These are phyloP conservation scores for Sceliomorpha sp. DNA, from an alignment of 2,888 invertebrate species.

Conservation along the genomic window DNA sequence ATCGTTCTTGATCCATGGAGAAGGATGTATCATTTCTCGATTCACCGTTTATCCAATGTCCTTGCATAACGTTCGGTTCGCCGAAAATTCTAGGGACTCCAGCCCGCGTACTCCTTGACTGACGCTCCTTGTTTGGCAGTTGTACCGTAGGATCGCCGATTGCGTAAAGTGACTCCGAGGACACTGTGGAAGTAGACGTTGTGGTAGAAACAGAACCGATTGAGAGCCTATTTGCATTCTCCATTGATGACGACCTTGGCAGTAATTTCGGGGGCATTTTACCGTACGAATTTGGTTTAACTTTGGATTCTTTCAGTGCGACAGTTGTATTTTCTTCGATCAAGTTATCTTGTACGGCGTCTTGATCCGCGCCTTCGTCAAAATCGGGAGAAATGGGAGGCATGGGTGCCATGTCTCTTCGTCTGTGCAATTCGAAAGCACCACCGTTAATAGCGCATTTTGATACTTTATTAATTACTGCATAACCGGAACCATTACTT, in stretches of 20 bases:
- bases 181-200: slow-evolving; percentile 69
- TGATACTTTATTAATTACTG: slow-evolving; percentile 66
- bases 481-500: slow-evolving; percentile 62
- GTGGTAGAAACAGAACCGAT: slow-evolving; percentile 70
- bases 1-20: no score
- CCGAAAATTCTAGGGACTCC: neutral
- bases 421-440: slow-evolving; percentile 55
- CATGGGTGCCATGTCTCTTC: slow-evolving; percentile 74
- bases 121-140: slow-evolving; percentile 25
- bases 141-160: slow-evolving; percentile 66
- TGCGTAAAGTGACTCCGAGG: slow-evolving; percentile 71
- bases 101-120: neutral
- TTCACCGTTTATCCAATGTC: neutral
- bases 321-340: neutral
- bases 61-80: neutral
- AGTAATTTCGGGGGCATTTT: slow-evolving; percentile 68
- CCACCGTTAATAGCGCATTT: slow-evolving; percentile 46
- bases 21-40: no score
- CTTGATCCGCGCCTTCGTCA: slow-evolving; percentile 58
- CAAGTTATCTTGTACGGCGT: neutral
- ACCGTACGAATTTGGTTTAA: slow-evolving; percentile 66
- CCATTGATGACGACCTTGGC: slow-evolving; percentile 72
- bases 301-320: slow-evolving; percentile 22
- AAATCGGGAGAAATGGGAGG: slow-evolving; percentile 69
- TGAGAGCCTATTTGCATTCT: slow-evolving; percentile 69